These are phyloP conservation scores for Eupeodes latifasciatus DNA, from an alignment of 2,888 invertebrate genomes.

Conservation along the genomic window DNA sequence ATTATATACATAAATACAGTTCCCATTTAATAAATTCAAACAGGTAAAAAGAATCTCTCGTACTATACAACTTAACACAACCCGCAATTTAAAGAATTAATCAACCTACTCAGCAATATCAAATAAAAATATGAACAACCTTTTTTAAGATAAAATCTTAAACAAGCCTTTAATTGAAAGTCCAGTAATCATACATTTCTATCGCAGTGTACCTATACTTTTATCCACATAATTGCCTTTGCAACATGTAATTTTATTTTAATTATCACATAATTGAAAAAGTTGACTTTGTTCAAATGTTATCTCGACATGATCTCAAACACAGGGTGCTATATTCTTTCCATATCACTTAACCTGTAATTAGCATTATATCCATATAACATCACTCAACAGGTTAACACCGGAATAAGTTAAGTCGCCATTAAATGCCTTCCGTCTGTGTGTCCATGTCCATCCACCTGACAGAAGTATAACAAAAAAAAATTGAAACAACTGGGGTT, in stretches of 20 bases:
- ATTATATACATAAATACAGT: too few relatives aligned
- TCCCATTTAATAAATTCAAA: too few relatives aligned
- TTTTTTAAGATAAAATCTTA: conserved; percentile 20
- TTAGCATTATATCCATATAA: conserved; percentile 67
- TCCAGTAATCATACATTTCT: not conserved
- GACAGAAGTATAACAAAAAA: conserved; percentile 23
- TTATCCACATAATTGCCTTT: conserved; percentile 24
- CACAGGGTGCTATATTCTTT: conserved; percentile 55
- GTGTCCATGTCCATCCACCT: conserved; percentile 63
- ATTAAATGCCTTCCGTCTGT: conserved; percentile 8
- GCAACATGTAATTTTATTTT: conserved; percentile 63
- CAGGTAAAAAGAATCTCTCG: too few relatives aligned
- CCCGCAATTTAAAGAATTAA: too few relatives aligned
- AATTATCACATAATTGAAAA: conserved; percentile 71
- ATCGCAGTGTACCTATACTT: not conserved
- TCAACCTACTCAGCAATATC: too few relatives aligned
- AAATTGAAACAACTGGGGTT: conserved; percentile 48
- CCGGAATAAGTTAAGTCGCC: conserved; percentile 36
- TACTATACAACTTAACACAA: too few relatives aligned
- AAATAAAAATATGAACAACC: not conserved
- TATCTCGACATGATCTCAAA: conserved; percentile 66
- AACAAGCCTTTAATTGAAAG: not conserved
- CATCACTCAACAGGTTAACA: conserved; percentile 75
- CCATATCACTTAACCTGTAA: conserved; percentile 69
- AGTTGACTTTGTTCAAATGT: conserved; percentile 42